Conservation (phyloP, 2,888 invertebrate genomes). For the Nomada ruficornis region DNA sequence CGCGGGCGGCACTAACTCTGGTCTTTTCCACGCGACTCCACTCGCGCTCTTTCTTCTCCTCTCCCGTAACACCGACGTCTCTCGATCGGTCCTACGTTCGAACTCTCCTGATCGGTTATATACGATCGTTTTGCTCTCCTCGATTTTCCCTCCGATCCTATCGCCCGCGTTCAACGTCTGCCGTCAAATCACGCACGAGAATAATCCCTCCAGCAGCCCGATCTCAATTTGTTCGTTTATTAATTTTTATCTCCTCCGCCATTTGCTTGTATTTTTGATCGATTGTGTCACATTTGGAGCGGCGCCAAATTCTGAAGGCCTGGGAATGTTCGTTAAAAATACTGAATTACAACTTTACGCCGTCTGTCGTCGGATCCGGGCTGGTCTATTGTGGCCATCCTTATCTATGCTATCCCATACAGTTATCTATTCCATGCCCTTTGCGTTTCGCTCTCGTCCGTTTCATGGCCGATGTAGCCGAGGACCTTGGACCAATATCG, state of each 20-base stretch:
- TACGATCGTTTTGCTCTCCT: conserved; percentile 23
- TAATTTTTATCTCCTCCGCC: conserved; percentile 1
- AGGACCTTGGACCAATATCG: conserved; percentile 10
- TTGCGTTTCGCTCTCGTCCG: not conserved
- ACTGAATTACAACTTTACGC: not conserved
- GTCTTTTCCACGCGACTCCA: conserved; percentile 74
- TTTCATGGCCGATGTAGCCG: not conserved
- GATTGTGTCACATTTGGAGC: conserved; percentile 48
- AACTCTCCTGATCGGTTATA: conserved; percentile 38
- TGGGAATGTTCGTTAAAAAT: conserved; percentile 3
- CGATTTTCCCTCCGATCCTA: not conserved
- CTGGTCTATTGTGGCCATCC: too few species aligned
- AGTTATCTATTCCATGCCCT: too few species aligned
- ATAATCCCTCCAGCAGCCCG: not conserved
- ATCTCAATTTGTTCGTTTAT: not conserved
- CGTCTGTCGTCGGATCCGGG: not conserved
- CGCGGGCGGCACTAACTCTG: conserved; percentile 82
- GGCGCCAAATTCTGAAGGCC: conserved; percentile 32
- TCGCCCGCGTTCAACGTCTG: not conserved
- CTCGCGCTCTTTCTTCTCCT: conserved; percentile 65
- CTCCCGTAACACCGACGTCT: conserved; percentile 61
- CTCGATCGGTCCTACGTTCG: conserved; percentile 56
- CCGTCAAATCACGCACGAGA: not conserved
- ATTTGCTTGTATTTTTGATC: conserved; percentile 35
- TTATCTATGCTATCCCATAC: too few species aligned